Evolutionary conservation across 2,888 invertebrate genomes (phyloP), one percentile per base, ranked within the genome.

Genomic region (Gymnosoma rotundatum): DNA sequence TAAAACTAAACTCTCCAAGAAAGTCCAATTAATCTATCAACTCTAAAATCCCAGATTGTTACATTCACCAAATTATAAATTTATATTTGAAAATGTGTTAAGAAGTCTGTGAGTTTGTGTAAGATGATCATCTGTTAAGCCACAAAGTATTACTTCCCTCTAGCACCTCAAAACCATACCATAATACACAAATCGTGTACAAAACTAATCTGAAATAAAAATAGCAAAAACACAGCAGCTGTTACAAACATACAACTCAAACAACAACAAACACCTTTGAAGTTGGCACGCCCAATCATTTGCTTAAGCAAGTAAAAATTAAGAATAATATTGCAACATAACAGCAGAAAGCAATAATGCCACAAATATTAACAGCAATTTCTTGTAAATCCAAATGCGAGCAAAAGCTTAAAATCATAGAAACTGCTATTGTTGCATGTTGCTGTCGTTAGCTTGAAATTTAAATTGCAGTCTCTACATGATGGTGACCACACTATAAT

Each of bases 251-350:
- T 61, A 36, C 56, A 60, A 32, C 63, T 9, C 45, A 18, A 78
- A 36, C 54, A 60, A 52, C 42, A 78, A 73, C 66, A 32, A 36
- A 58, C 70, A 67, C 54, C 50, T 74, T 78, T 76, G 32, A 78
- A 72, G 69, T 67, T 78, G 81, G 66, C 86, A 86, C 87, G 86
- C 87, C 86, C 84, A 85, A 73, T 83, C 74, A 84, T 87, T 86
- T 86, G 79, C 80, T 75, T 58, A 36, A 69, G 66, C 64, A 73
- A 85, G 25, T 76, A 73, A 25, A 85, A 69, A 73, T 83, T 79
- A 79, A 67, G 67, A 83, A 80, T 83, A 21, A 20, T 73, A 73
- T 83, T 85, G 85, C 67, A 79, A 76, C 72, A 85, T 69, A 70
- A 54, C 54, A 67, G 20, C 18, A 70, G 45, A 18, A 42, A 64